Evolutionary conservation across 1,140 invertebrate species (phyloP).

Genomic region (Stegodyphus mimosarum): DNA sequence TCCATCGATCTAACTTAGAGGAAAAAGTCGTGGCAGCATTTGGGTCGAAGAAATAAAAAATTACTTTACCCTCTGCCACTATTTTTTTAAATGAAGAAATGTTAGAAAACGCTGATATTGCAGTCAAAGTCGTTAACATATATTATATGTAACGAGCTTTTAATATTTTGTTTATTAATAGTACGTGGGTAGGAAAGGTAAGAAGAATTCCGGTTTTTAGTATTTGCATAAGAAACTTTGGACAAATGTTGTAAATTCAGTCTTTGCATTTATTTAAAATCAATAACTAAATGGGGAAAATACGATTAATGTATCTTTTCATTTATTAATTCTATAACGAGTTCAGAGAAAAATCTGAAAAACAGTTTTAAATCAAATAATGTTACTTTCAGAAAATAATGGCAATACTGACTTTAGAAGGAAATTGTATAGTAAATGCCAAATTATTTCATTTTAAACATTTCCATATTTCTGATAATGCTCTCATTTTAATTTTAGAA

Average conservation of each 20-base stretch:
- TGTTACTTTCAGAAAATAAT: too few species aligned
- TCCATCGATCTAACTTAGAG: conserved; percentile 50
- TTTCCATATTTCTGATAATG: too few species aligned
- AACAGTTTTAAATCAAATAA: too few species aligned
- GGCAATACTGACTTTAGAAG: too few species aligned
- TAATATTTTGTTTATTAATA: conserved; percentile 52
- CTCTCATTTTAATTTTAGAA: too few species aligned
- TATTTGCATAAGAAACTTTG: background rate
- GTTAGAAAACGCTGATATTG: conserved; percentile 54
- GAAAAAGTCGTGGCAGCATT: conserved; percentile 51
- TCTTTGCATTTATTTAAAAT: too few species aligned
- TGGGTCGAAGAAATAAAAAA: conserved; percentile 54
- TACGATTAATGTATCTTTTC: too few species aligned
- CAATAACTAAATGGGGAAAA: too few species aligned
- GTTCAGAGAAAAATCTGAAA: too few species aligned
- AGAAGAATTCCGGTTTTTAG: background rate
- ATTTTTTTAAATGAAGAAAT: conserved; percentile 31
- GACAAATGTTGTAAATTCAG: background rate
- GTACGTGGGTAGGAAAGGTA: background rate
- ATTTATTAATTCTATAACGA: too few species aligned
- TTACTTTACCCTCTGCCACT: conserved; percentile 29
- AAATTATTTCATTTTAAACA: too few species aligned
- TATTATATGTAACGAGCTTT: conserved; percentile 58
- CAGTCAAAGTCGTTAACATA: conserved; percentile 56
- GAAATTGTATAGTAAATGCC: too few species aligned